These are phyloP conservation scores for Chloroclysta siterata DNA, from an alignment of 2,888 invertebrate species.

Conservation along the genomic window DNA sequence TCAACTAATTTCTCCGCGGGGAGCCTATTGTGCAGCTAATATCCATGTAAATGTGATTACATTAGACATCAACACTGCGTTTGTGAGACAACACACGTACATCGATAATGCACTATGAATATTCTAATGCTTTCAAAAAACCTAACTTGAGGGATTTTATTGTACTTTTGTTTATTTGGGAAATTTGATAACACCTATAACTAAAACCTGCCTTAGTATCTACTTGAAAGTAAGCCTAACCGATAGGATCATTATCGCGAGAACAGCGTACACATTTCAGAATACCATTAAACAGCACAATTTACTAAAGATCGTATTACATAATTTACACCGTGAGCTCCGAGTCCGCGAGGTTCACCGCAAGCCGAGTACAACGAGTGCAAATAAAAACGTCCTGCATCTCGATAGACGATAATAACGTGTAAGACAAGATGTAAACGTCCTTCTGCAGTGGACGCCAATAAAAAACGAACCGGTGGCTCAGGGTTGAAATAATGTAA, in stretches of 20 bases:
- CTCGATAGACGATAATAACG: slow-evolving; percentile 23
- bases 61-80: slow-evolving; percentile 41
- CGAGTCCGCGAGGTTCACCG: neutral
- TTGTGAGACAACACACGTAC: slow-evolving; percentile 28
- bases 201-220: neutral
- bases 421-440: slow-evolving; percentile 33
- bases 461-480: slow-evolving; percentile 14
- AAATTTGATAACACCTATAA: neutral
- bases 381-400: slow-evolving; percentile 26
- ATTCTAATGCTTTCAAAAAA: neutral
- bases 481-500: slow-evolving; percentile 5
- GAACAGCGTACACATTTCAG: neutral
- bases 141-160: no score
- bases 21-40: slow-evolving; percentile 46
- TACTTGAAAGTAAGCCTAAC: neutral
- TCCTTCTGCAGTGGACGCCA: slow-evolving; percentile 20
- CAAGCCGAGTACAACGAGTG: slow-evolving; percentile 6
- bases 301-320: slow-evolving; percentile 10
- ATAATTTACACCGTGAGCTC: neutral
- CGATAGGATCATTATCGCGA: neutral
- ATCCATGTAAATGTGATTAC: slow-evolving; percentile 54
- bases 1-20: slow-evolving; percentile 39
- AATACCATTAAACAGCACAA: slow-evolving; percentile 13
- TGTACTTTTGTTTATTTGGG: neutral
- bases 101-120: slow-evolving; percentile 20